Conservation (phyloP, 2,797 vertebrate genomes). For the Acipenser transmontanus region DNA sequence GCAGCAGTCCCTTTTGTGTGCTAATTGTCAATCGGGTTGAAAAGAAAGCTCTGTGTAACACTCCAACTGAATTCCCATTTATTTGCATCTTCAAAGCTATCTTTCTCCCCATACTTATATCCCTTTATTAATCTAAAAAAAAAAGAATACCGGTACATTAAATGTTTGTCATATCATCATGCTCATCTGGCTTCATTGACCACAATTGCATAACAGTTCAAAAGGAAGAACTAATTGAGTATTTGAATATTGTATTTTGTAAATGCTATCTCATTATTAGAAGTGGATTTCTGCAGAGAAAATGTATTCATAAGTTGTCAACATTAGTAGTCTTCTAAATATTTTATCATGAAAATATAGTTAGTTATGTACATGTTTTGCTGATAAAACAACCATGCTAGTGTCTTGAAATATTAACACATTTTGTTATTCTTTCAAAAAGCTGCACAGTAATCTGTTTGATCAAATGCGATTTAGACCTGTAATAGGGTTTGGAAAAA, state of each 20-base stretch:
- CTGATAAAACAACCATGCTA: conserved; percentile 42
- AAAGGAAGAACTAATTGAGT: conserved; percentile 62
- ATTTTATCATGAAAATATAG: conserved; percentile 66
- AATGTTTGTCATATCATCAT: conserved; percentile 38
- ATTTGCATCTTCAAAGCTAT: conserved; percentile 31
- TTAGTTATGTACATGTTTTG: conserved; percentile 50
- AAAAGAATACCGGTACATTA: neutral
- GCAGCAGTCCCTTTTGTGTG: conserved; percentile 26
- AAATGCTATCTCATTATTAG: conserved; percentile 26
- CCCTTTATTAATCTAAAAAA: conserved; percentile 19
- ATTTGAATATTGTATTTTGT: conserved; percentile 65
- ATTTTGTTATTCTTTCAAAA: conserved; percentile 47
- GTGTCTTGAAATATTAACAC: conserved; percentile 58
- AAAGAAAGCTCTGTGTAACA: conserved; percentile 1
- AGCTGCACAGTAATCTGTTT: conserved; percentile 45
- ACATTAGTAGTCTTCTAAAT: conserved; percentile 54
- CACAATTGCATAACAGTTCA: conserved; percentile 44
- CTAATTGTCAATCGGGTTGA: conserved; percentile 18
- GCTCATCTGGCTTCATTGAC: conserved; percentile 48
- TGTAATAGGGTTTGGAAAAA: too few species aligned
- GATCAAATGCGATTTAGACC: too few species aligned
- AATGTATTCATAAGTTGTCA: conserved; percentile 59
- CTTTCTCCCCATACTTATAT: conserved; percentile 19
- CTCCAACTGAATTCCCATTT: conserved; percentile 4
- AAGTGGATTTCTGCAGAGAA: conserved; percentile 35